These are phyloP conservation scores for Alloscopus bannaensis DNA, from an alignment of 2,888 invertebrate genomes.

Conservation along the genomic window DNA sequence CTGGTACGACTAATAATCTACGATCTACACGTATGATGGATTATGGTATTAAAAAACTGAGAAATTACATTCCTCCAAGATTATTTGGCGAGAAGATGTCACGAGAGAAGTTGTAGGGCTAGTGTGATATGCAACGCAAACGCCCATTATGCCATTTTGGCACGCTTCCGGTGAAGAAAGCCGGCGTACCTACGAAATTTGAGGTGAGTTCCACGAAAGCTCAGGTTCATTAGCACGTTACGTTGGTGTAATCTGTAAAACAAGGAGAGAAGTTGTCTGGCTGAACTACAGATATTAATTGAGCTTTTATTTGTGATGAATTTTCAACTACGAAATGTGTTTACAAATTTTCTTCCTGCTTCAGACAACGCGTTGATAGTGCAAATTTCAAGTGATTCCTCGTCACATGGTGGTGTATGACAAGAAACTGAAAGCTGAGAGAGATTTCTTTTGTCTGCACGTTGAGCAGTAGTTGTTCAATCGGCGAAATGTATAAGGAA, in stretches of 20 bases:
- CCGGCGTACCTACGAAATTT: conserved; percentile 10
- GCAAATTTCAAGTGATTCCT: too few species aligned
- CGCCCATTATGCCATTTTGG: conserved; percentile 33
- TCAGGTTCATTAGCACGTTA: too few species aligned
- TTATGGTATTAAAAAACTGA: too few species aligned
- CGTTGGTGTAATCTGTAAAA: background rate
- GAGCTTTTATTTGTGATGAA: background rate
- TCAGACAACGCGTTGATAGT: background rate
- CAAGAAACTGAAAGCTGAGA: background rate
- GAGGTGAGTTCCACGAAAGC: conserved; percentile 16
- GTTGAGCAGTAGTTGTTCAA: background rate
- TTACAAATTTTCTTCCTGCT: background rate
- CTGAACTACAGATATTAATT: background rate
- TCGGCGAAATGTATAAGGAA: background rate
- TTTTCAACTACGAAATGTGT: background rate
- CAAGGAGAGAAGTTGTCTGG: background rate
- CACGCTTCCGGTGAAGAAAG: conserved; percentile 39
- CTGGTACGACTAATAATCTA: too few species aligned
- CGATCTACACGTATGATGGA: too few species aligned
- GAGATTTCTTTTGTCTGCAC: conserved; percentile 1
- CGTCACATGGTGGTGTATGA: too few species aligned
- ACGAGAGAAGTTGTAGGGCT: background rate
- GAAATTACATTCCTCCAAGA: background rate
- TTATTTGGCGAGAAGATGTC: background rate
- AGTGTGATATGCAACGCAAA: background rate